Conservation (phyloP, 1,140 invertebrate species). For the Pentalonia nigronervosa region DNA sequence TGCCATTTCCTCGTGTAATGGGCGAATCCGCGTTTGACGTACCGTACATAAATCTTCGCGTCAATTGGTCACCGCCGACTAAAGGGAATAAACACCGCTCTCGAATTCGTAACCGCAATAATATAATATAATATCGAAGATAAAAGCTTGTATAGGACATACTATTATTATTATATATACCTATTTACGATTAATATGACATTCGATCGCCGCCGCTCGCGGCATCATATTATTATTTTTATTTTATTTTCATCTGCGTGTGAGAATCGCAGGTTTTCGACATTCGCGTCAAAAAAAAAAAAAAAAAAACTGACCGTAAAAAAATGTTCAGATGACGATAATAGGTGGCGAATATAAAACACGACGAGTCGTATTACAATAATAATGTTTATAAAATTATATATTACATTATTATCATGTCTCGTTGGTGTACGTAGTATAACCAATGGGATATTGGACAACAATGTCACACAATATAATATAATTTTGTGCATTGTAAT, state of each 20-base stretch:
- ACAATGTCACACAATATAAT: not conserved
- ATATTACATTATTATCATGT: not conserved
- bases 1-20: constrained; percentile 50
- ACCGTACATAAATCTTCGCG: not conserved
- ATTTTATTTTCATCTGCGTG: constrained; percentile 3
- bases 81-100: not conserved
- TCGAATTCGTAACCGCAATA: not conserved
- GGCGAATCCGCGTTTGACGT: constrained; percentile 45
- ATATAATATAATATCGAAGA: not conserved
- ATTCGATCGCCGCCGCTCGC: not conserved
- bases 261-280: not conserved
- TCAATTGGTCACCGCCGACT: not conserved
- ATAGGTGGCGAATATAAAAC: not conserved
- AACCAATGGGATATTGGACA: not conserved
- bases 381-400: not conserved
- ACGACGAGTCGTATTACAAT: not conserved
- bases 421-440: not conserved
- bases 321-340: not conserved
- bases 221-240: not conserved
- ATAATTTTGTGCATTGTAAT: not conserved
- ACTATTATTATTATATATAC: not conserved
- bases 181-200: not conserved
- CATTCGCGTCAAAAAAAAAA: not conserved
- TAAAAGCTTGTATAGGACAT: not conserved
- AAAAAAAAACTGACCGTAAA: not conserved